Base-by-base conservation (phyloP, 2,797 vertebrate genomes). In the Dendrocincla fuliginosa region DNA sequence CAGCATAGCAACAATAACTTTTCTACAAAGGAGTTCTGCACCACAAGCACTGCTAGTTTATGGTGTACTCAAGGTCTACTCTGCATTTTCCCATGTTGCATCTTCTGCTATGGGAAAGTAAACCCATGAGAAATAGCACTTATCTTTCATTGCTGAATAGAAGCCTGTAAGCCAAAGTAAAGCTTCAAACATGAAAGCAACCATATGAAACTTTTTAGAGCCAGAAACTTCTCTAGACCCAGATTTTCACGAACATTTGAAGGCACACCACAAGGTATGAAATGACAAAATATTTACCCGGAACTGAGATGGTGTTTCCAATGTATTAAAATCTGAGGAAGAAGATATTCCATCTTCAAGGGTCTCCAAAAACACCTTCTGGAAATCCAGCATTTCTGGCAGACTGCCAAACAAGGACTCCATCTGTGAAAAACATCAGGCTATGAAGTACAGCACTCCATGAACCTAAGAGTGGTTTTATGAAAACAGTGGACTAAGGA, bases 371-470 rank as follows among this genome's bases (percentile, higher is more conserved):
- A 99, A 99, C 80, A 99, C 99, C 96, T 98, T 99, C 97, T 99
- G 99, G 97, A 99, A 99, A 95, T 99, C 98, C 95, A 99, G 91
- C 99, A 99, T 99, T 98, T 99, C 99, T 30, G 99, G 99, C 93
- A 99, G 97, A 89, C 99, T 99, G 83, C 99, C 99, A 24, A 99
- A 99, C 91, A 99, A 98, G 53, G 99, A 99, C 92, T 99, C 99
- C 99, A 99, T 99, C 99, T 99, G 80, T 35, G 60, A 74, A 91
- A 42, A 87, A 82, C 53, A 93, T 28, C 24, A 60, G 41, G 57
- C 55, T 61, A 20, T 91, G 37, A 94, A 69, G 16, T 61, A 53
- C 52, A 87, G 44, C 15, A 46, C 9, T 71, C n/a, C n/a, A 25
- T 33, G 60, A 59, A 55, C 10, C 39, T 68, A 61, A 32, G 24